phyloP scores from a whole-genome alignment of 2,797 vertebrate genomes.

The Sebastolobus altivelis region DNA sequence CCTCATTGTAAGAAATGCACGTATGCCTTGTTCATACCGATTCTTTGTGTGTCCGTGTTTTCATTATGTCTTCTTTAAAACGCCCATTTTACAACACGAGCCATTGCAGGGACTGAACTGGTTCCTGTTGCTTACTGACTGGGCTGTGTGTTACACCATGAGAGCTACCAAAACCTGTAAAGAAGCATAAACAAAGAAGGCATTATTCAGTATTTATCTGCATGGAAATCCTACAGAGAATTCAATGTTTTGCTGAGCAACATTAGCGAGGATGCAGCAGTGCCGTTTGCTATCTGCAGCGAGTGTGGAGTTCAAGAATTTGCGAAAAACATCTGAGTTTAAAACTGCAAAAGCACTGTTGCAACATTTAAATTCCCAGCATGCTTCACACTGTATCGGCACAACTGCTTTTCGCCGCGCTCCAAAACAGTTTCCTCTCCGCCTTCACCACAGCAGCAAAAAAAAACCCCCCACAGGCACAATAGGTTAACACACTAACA shows the following conservation, averaged over 20 bases:
- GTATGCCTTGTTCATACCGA: slow-evolving; percentile 78
- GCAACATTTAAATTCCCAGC: slow-evolving; percentile 69
- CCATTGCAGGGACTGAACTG: slow-evolving; percentile 75
- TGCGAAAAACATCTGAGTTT: slow-evolving; percentile 52
- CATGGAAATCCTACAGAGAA: slow-evolving; percentile 33
- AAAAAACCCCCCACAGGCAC: slow-evolving; percentile 39
- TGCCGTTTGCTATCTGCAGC: slow-evolving; percentile 6
- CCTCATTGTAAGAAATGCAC: slow-evolving; percentile 30
- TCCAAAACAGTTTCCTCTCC: slow-evolving; percentile 48
- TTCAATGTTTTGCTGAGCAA: slow-evolving; percentile 13
- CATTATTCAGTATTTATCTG: slow-evolving; percentile 47
- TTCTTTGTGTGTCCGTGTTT: slow-evolving; percentile 90
- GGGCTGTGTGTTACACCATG: slow-evolving; percentile 56
- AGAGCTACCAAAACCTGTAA: slow-evolving; percentile 72
- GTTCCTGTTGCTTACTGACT: slow-evolving; percentile 61
- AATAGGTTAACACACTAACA: slow-evolving; percentile 51
- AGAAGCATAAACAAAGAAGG: slow-evolving; percentile 69
- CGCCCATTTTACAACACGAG: slow-evolving; percentile 81
- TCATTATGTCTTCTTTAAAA: slow-evolving; percentile 84
- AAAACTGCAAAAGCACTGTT: slow-evolving; percentile 55
- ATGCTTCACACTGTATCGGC: slow-evolving; percentile 56
- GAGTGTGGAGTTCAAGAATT: slow-evolving; percentile 32
- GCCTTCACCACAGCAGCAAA: slow-evolving; percentile 56
- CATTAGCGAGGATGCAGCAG: not conserved
- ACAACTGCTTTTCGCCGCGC: slow-evolving; percentile 51